Conservation (phyloP, 2,113 vertebrate genomes). For the Pygoscelis adeliae region DNA sequence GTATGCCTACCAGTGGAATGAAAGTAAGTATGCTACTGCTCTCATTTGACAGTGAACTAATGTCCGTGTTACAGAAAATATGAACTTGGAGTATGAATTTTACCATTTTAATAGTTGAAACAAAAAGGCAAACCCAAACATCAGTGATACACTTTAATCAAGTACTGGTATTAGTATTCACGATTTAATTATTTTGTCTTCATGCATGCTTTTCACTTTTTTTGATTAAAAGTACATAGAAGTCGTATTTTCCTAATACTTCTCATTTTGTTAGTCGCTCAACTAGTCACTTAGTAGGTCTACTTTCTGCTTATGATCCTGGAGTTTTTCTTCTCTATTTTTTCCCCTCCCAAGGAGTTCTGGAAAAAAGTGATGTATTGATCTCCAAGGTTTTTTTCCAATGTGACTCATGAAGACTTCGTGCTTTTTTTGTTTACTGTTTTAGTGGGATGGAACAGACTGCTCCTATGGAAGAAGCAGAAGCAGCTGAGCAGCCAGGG, state of each 20-base stretch:
- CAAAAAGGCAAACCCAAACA: not conserved
- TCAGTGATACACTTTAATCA: not conserved
- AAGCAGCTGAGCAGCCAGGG: slow-evolving; percentile 54
- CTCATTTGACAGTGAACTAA: not conserved
- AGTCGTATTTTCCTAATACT: not conserved
- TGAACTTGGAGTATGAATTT: not conserved
- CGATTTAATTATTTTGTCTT: not conserved
- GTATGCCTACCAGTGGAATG: not conserved
- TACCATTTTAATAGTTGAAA: not conserved
- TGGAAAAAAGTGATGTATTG: not conserved
- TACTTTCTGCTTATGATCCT: not conserved
- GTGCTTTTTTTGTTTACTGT: not conserved
- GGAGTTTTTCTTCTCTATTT: not conserved
- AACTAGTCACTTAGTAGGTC: not conserved
- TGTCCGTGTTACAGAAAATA: not conserved
- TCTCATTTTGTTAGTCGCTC: not conserved
- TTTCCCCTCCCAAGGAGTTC: not conserved
- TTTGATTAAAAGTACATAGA: not conserved
- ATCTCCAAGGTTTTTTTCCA: not conserved
- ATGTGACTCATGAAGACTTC: not conserved
- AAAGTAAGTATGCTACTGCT: not conserved
- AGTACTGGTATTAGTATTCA: not conserved
- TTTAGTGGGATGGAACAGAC: slow-evolving; percentile 76
- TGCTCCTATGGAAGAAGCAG: slow-evolving; percentile 69
- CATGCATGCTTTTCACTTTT: not conserved